phyloP scores from a whole-genome alignment of 1,140 invertebrate species.

The Camponotus vicinus region DNA sequence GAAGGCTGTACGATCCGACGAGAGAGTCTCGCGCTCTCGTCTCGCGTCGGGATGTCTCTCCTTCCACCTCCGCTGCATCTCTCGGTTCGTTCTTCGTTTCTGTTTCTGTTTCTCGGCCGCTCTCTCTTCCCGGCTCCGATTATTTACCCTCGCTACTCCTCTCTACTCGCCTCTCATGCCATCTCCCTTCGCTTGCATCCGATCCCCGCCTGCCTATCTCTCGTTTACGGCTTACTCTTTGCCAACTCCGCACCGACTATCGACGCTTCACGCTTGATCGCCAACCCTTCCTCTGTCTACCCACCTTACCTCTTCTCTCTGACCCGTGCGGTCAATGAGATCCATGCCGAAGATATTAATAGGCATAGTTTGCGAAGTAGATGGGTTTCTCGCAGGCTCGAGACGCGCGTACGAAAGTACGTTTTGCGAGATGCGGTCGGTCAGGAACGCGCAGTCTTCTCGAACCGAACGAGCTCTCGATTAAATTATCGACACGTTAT shows the following conservation, averaged over 20 bases:
- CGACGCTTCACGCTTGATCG: conserved; percentile 78
- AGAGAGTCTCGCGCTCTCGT: conserved; percentile 65
- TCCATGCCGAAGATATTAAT: conserved; percentile 70
- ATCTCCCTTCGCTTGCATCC: too few relatives aligned
- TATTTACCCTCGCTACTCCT: conserved; percentile 11
- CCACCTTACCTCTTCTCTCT: conserved; percentile 45
- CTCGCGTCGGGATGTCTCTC: conserved; percentile 37
- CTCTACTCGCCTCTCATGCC: not conserved
- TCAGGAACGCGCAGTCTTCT: conserved; percentile 23
- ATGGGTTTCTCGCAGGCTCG: conserved; percentile 7
- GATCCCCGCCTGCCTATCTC: not conserved
- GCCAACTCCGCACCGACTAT: conserved; percentile 69
- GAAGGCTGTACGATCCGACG: conserved; percentile 68
- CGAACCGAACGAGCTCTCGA: conserved; percentile 47
- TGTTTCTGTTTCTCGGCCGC: not conserved
- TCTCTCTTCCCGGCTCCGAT: not conserved
- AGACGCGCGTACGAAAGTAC: conserved; percentile 17
- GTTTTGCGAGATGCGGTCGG: conserved; percentile 1
- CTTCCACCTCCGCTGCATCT: conserved; percentile 53
- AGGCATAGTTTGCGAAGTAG: conserved; percentile 67
- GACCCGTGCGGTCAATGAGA: conserved; percentile 68
- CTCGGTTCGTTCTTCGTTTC: conserved; percentile 55
- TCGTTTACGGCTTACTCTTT: conserved; percentile 50
- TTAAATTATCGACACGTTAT: conserved; percentile 63
- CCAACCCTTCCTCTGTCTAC: conserved; percentile 61